These are phyloP conservation scores for Linepithema humile DNA, from an alignment of 1,140 invertebrate genomes.

Conservation along the genomic window DNA sequence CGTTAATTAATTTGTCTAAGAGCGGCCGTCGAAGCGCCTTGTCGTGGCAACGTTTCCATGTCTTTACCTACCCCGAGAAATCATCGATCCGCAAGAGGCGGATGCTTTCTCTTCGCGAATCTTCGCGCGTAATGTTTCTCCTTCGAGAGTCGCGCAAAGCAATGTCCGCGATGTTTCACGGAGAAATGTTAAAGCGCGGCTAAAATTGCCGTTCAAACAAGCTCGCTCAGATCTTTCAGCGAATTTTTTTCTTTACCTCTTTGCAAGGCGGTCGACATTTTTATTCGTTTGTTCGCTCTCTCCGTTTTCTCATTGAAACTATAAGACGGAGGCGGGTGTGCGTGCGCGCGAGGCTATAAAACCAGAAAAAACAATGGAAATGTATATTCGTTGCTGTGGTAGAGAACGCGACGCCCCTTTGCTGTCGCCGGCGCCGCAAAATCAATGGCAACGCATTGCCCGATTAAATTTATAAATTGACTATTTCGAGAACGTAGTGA, in stretches of 20 bases:
- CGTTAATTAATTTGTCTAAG: constrained; percentile 56
- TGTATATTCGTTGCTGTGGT: constrained; percentile 42
- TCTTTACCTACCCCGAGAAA: constrained; percentile 24
- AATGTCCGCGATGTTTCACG: background rate
- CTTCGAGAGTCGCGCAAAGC: background rate
- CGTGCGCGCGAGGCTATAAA: constrained; percentile 16
- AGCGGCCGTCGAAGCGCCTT: constrained; percentile 37
- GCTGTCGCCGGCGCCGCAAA: constrained; percentile 24
- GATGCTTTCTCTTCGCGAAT: constrained; percentile 12
- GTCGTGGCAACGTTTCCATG: constrained; percentile 35
- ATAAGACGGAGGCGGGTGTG: constrained; percentile 33
- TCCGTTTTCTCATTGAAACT: constrained; percentile 34
- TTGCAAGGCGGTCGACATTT: constrained; percentile 17
- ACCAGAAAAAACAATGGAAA: constrained; percentile 33
- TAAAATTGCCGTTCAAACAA: constrained; percentile 2
- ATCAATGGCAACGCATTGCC: constrained; percentile 50
- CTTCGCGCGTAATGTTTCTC: constrained; percentile 3
- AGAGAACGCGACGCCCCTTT: constrained; percentile 36
- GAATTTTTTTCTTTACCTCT: background rate
- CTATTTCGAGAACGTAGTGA: constrained; percentile 24
- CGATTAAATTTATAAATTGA: constrained; percentile 60
- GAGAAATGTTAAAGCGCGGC: background rate
- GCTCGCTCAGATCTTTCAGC: background rate
- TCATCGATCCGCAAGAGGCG: constrained; percentile 18
- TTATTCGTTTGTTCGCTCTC: constrained; percentile 9